Evolutionary conservation across 92 coral and sea anemone genomes (phyloP), one percentile per base, ranked within the genome.

Genomic region (Phymanthus crucifer): DNA sequence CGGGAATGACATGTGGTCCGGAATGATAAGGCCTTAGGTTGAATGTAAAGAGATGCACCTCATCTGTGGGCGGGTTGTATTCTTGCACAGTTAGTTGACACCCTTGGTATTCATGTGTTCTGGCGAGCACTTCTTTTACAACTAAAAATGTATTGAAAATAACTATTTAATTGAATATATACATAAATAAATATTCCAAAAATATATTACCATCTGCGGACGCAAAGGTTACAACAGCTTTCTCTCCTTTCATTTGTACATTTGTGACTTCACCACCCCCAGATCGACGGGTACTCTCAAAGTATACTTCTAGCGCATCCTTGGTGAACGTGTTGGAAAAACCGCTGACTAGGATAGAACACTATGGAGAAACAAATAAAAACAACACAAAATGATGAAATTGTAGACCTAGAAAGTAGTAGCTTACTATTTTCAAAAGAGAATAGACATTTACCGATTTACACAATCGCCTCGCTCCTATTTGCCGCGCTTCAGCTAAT

Each of bases 231-330:
- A 93, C 78, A n/a, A 80, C 71, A 33, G 98, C 98, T 26, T 35
- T 58, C 23, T 86, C 88, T 10, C 33, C 81, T 58, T 72, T 76
- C 29, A 80, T 32, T 13, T 88, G 80, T 1, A 90, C 83, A 35
- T 78, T 45, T 45, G 86, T 87, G 31, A 88, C 71, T 3, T 90
- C 98, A 18, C 98, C 94, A 6, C 94, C 98, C 12, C 91, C 91
- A 24, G 98, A 86, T 33, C 93, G 72, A 43, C 86, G 76, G 7
- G 74, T 69, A 76, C 86, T 90, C 81, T 93, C 98, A 84, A 93
- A 93, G 82, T 79, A 90, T 47, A 76, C 73, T 36, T 38, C 56
- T 27, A 93, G 38, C 67, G 94, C 75, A 26, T 89, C 93, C 69
- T 86, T 26, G 0, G 92, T 83, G 56, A 93, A 80, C 12, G n/a